A percentile compares a stretch with the other conserved stretches of the same genome.
Conservation (phyloP, 2,888 invertebrate genomes). For the Dynastes tityus region DNA sequence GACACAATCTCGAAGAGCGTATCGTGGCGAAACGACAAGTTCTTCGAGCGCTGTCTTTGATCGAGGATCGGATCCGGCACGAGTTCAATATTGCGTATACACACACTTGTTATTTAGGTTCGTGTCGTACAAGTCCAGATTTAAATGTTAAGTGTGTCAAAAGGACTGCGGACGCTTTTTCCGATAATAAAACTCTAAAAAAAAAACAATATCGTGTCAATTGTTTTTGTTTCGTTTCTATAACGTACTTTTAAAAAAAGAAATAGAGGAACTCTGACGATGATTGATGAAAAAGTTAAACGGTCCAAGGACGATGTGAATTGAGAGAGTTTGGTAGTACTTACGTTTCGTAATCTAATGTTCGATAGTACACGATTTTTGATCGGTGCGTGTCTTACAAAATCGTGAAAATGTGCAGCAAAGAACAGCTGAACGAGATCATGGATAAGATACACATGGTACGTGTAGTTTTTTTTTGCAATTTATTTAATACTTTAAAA, state of each 20-base stretch:
- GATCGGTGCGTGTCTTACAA: constrained; percentile 17
- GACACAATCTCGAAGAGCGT: constrained; percentile 35
- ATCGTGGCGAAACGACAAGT: constrained; percentile 13
- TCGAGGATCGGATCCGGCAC: not conserved
- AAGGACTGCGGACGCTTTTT: constrained; percentile 5
- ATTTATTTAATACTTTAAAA: not conserved
- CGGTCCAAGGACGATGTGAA: constrained; percentile 1
- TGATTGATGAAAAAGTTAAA: constrained; percentile 8
- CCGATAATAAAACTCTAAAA: not conserved
- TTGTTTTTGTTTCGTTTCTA: not conserved
- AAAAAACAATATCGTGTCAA: not conserved
- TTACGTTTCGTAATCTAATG: not conserved
- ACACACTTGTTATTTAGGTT: constrained; percentile 1
- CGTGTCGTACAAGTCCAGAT: constrained; percentile 1
- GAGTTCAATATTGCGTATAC: not conserved
- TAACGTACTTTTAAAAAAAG: not conserved
- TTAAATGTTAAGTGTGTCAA: constrained; percentile 19
- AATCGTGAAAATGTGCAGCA: constrained; percentile 75
- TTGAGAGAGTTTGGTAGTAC: not conserved
- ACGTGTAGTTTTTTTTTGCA: constrained; percentile 67
- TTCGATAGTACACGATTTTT: not conserved
- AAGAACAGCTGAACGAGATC: constrained; percentile 80
- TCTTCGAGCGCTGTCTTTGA: not conserved
- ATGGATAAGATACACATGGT: constrained; percentile 85
- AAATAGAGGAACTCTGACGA: not conserved